Evolutionary conservation across 2,797 vertebrate species (phyloP), one percentile per base, ranked within the genome.

Genomic region (Halcyon chelicuti): DNA sequence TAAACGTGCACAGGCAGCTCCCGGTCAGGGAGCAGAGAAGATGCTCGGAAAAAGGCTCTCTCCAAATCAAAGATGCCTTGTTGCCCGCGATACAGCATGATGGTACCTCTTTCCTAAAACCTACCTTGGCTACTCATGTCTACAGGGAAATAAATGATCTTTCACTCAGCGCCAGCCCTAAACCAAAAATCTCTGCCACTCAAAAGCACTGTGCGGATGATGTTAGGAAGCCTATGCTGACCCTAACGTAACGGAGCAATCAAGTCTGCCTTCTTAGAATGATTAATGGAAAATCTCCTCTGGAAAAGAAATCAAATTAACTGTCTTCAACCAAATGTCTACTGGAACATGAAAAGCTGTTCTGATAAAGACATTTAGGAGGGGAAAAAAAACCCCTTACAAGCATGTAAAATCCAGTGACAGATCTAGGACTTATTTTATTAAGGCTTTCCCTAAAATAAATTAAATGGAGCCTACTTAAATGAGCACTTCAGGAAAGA

Each of bases 271-370:
- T 98, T 97, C 97, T 98, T 96, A 97, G 95, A 97, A 96, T 95
- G 97, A 98, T 98, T 98, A 98, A 97, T 93, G 95, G 97, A 98
- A 98, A 98, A 98, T 98, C 97, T 98, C 96, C 97, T 97, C 96
- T 98, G 97, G 95, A 98, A 98, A 98, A 97, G 97, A 98, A 98
- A 98, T 98, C 97, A 98, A 98, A 98, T 98, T 97, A 98, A 98
- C 97, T 97, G 96, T 97, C 98, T 98, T 97, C 97, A 98, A 96
- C 98, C 97, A 98, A 98, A 98, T 98, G 97, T 98, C 97, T 98
- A 96, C 94, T 97, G 96, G 96, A 98, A 97, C 96, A 97, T 0
- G 94, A 97, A 98, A 98, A 98, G 97, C 98, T 98, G 98, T 97
- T 98, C 97, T n/a, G 76, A 96, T 96, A 98, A 97, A 98, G 97